phyloP scores from a whole-genome alignment of 2,797 vertebrate species.

The Aselliscus stoliczkanus region DNA sequence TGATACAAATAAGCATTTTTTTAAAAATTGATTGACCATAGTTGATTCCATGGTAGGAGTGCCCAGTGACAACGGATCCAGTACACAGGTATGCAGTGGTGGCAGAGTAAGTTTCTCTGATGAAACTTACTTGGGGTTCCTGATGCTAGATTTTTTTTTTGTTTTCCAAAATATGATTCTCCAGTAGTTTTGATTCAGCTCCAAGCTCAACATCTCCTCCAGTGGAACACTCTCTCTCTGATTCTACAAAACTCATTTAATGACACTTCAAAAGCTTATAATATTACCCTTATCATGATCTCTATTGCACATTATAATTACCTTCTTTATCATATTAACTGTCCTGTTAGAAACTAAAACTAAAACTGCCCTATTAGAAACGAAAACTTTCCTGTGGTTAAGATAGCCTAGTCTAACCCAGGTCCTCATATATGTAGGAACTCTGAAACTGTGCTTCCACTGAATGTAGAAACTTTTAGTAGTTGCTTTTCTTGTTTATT shows the following conservation, averaged over 20 bases:
- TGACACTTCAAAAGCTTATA: neutral
- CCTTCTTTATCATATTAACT: neutral
- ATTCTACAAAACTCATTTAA: neutral
- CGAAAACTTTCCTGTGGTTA: neutral
- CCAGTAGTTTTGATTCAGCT: neutral
- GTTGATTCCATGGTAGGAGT: neutral
- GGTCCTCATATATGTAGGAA: neutral
- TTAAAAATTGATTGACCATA: neutral
- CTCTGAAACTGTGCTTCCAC: neutral
- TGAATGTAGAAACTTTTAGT: no score
- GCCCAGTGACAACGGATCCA: neutral
- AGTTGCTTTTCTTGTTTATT: neutral
- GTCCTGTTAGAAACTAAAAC: neutral
- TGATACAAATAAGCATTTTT: neutral
- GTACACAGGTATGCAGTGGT: neutral
- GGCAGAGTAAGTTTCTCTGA: neutral
- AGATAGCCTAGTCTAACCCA: neutral
- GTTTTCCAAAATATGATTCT: neutral
- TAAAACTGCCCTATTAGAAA: neutral
- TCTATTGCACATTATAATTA: neutral
- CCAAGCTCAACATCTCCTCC: neutral
- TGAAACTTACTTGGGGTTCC: neutral
- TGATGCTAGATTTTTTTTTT: neutral
- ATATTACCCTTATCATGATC: neutral
- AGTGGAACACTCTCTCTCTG: neutral